Evolutionary conservation across 2,888 invertebrate species (phyloP), one percentile per base, ranked within the genome.

Genomic region (Microplitis manilae): DNA sequence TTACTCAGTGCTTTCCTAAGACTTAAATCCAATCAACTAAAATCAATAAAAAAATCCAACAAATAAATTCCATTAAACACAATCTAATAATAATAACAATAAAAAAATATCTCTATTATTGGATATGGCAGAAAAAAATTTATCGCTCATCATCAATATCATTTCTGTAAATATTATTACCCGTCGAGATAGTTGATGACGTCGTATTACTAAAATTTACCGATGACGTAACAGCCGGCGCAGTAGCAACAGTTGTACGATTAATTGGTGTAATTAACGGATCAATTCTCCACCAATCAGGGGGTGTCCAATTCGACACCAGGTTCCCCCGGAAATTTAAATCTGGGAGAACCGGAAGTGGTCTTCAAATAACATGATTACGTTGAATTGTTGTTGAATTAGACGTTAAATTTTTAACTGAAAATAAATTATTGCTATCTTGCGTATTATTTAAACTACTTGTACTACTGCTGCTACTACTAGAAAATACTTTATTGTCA

Each of bases 291-390:
- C 89, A 90, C 89, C 89, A 92, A 81, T 91, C 92, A 83, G 90
- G 85, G 80, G 84, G 88, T 85, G 86, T 90, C 91, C 88, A 92
- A 81, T 86, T 83, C 75, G 85, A 86, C 79, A 84, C 87, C 78
- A 87, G 91, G 92, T 92, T 91, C 92, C 92, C 91, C 91, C 94
- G 91, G 84, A 88, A 90, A 82, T 89, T 87, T 5, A 89, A 79
- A 87, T 94, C 94, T 86, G 94, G 94, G 91, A 95, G 95, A 93
- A 93, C 93, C 94, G 95, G 94, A 88, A 95, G 94, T 91, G 95
- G 95, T 92, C 94, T 95, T 95, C 95, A 95, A 93, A 95, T 95
- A 90, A 95, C 94, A 89, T 95, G 95, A 74, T 85, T 87, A 1
- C 89, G 87, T 78, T 93, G 87, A 2, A 87, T 87, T 62, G 84